Base-by-base conservation (phyloP, 1,140 invertebrate genomes). In the Drosophila arizonae region DNA sequence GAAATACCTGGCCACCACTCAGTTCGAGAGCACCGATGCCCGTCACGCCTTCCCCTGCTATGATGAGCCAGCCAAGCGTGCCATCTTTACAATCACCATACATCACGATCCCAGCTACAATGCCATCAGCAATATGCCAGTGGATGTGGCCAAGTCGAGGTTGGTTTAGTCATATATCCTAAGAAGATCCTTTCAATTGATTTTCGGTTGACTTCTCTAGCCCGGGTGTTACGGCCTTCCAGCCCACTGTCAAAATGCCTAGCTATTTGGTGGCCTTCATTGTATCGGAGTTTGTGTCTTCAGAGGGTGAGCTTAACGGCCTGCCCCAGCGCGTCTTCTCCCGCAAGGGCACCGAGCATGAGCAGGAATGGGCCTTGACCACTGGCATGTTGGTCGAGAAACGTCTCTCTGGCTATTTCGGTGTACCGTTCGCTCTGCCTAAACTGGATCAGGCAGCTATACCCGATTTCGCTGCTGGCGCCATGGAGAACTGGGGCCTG, bases 11-110 rank as follows among this genome's bases (percentile, higher is more conserved):
- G 94, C 94, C 9, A 95, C 94, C 3, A 96, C 96, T 0, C 97
- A 98, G 90, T 95, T 98, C 80, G 94, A 97, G 84, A 94, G 96
- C 1, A 96, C 95, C 0, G 95, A 95, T 90, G 96, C 97, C 1
- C 93, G 97, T 6, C 93, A 94, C 65, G 96, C 95, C 1, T 98
- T 98, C 85, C 97, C 97, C 0, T 98, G 97, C 90, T 97, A 96
- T 85, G 97, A 99, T 90, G 97, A 99, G 82, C 97, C 98, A 0
- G 92, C 82, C 1, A 93, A 97, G 69, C 97, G 98, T 82, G 96
- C 97, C 0, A 94, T 91, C 4, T 98, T 97, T 79, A 93, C 91
- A 17, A 93, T 97, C 11, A 94, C 92, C 9, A 92, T 97, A 28
- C 93, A 93, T 2, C 93, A 94, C 68, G 91, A 93, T 48, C 80